Conservation (phyloP, 1,140 invertebrate genomes). For the Anastrepha obliqua region DNA sequence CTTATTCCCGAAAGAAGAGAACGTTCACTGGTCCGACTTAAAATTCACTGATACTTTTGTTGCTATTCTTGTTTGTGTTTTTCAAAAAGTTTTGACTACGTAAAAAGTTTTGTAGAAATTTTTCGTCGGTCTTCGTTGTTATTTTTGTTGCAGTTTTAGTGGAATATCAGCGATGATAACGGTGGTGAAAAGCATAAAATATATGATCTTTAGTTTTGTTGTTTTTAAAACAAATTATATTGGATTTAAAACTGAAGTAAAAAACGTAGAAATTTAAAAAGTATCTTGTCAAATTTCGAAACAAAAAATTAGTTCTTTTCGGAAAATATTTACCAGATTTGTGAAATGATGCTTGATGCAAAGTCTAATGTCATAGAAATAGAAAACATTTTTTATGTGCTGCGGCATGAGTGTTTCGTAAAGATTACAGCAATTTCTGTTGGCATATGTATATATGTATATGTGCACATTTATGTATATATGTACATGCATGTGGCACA, state of each 20-base stretch:
- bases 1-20: background rate
- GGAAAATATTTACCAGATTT: slow-evolving; percentile 47
- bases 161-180: background rate
- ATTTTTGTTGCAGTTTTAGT: background rate
- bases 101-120: background rate
- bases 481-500: background rate
- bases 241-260: slow-evolving; percentile 36
- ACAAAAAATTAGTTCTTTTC: slow-evolving; percentile 8
- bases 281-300: slow-evolving; percentile 42
- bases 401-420: background rate
- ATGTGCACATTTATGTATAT: background rate
- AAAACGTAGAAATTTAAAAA: slow-evolving; percentile 52
- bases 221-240: slow-evolving; percentile 37
- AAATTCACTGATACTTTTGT: slow-evolving; percentile 1
- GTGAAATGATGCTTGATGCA: slow-evolving; percentile 30
- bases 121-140: background rate
- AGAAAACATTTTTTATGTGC: slow-evolving; percentile 10
- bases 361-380: slow-evolving; percentile 12
- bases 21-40: background rate
- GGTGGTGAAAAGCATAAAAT: slow-evolving; percentile 1
- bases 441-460: background rate
- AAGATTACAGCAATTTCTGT: background rate
- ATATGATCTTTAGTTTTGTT: slow-evolving; percentile 15
- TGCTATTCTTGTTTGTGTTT: background rate
- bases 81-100: background rate